Conservation (phyloP, 2,888 invertebrate species). For the Lasioglossum figueresi region DNA sequence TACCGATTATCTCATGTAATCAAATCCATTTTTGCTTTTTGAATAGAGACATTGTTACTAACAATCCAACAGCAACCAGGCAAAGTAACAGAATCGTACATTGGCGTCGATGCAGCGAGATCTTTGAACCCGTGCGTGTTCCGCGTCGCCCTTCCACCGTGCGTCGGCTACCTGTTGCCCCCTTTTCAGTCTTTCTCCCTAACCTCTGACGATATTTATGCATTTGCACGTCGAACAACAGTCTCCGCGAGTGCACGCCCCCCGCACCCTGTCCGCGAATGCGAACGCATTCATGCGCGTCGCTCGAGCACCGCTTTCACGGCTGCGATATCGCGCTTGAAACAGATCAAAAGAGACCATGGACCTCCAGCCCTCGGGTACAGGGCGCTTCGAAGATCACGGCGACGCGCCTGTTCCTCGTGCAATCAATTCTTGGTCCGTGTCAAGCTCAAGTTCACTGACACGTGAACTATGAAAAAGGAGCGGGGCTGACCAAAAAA, state of each 20-base stretch:
- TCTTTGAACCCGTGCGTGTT: conserved; percentile 30
- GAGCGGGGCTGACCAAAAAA: background rate
- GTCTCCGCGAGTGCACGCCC: background rate
- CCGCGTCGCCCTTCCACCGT: conserved; percentile 8
- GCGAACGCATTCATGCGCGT: conserved; percentile 22
- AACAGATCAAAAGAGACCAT: conserved; percentile 47
- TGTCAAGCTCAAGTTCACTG: background rate
- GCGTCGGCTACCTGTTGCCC: conserved; percentile 63
- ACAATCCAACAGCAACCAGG: too few species aligned
- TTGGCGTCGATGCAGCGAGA: background rate
- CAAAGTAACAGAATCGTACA: background rate
- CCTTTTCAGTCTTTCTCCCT: conserved; percentile 37
- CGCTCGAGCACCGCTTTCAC: conserved; percentile 24
- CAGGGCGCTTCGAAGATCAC: background rate
- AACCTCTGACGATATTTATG: conserved; percentile 51
- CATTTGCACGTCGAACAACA: conserved; percentile 42
- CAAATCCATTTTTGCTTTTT: too few species aligned
- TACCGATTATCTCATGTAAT: too few species aligned
- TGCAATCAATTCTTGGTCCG: background rate
- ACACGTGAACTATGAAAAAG: background rate
- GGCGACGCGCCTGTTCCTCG: background rate
- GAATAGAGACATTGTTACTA: too few species aligned
- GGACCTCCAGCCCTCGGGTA: background rate
- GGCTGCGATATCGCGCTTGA: conserved; percentile 19
- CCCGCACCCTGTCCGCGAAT: background rate